phyloP scores from a whole-genome alignment of 35 echinoderm and acorn worm species.

The Acanthaster planci region DNA sequence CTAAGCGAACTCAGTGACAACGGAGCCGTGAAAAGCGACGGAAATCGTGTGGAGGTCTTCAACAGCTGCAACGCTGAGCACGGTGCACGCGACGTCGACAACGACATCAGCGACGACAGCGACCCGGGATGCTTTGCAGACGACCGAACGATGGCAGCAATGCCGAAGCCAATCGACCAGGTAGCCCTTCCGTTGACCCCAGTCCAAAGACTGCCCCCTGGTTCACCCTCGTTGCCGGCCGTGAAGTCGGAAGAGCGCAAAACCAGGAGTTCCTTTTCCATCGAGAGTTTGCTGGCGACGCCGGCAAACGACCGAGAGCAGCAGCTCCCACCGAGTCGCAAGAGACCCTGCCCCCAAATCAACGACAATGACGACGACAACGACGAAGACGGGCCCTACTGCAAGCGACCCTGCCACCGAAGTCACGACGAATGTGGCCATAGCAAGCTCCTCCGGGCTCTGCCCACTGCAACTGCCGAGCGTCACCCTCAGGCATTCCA shows the following conservation, averaged over 20 bases:
- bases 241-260: constrained; percentile 11
- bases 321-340: neutral
- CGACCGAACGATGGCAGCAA: neutral
- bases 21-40: neutral
- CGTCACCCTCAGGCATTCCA: constrained; percentile 8
- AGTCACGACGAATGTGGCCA: neutral
- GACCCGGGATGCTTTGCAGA: neutral
- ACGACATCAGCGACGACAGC: constrained; percentile 7
- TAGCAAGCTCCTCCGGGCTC: neutral
- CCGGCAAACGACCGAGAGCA: neutral
- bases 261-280: neutral
- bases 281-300: constrained; percentile 5
- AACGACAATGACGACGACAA: neutral
- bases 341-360: neutral
- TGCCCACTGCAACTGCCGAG: neutral
- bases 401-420: constrained; percentile 4
- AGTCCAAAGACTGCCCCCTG: neutral
- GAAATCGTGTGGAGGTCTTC: neutral
- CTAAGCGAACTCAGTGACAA: neutral
- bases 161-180: too few relatives aligned
- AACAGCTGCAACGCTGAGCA: neutral
- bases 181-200: neutral
- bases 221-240: neutral
- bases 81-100: neutral
- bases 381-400: neutral